These are phyloP conservation scores for Iphiclides podalirius DNA, from an alignment of 2,888 invertebrate genomes.

Conservation along the genomic window DNA sequence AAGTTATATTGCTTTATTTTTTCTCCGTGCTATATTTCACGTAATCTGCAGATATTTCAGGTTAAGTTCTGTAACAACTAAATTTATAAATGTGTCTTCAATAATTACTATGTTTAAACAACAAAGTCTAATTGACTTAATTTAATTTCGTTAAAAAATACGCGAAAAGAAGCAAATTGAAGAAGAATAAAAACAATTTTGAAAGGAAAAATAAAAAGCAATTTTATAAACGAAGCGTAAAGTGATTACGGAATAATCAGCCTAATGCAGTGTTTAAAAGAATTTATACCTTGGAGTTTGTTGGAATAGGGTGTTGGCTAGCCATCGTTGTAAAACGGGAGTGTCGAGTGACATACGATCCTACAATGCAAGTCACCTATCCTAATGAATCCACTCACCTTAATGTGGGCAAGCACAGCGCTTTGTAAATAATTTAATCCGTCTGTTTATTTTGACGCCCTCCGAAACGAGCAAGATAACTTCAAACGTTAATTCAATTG, in stretches of 20 bases:
- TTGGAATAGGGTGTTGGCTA: conserved; percentile 44
- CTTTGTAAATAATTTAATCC: conserved; percentile 61
- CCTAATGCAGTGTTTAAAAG: conserved; percentile 56
- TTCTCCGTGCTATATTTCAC: no score
- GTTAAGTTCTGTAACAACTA: no score
- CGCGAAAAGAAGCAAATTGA: no score
- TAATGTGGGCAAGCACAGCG: conserved; percentile 40
- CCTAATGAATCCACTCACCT: conserved; percentile 65
- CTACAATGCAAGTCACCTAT: conserved; percentile 65
- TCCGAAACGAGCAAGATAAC: conserved; percentile 46
- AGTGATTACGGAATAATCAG: conserved; percentile 60
- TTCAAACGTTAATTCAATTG: conserved; percentile 39
- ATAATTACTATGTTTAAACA: no score
- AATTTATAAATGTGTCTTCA: no score
- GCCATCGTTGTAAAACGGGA: conserved; percentile 31
- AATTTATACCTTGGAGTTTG: conserved; percentile 38
- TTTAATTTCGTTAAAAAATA: no score
- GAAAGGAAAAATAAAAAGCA: no score
- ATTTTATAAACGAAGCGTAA: conserved; percentile 43
- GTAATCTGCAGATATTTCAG: no score
- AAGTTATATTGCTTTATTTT: no score
- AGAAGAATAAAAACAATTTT: no score
- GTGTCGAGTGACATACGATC: conserved; percentile 56
- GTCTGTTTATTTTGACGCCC: conserved; percentile 59
- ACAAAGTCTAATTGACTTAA: no score